Evolutionary conservation across 2,888 invertebrate species (phyloP), one percentile per base, ranked within the genome.

Genomic region (Platyscelio sp.): DNA sequence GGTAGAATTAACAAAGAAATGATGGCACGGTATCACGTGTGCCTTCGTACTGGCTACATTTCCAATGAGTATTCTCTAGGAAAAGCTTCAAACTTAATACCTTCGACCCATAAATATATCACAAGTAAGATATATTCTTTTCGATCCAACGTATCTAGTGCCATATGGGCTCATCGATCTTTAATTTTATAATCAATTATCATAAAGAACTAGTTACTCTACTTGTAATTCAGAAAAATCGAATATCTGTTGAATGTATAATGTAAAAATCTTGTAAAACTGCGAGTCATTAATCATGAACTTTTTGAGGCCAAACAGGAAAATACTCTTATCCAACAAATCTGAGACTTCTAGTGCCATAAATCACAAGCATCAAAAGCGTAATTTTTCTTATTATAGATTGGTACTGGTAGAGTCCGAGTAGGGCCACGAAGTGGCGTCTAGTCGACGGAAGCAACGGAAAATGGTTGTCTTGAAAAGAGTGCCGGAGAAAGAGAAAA

Each of bases 1-100:
- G 91, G 87, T 87, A 87, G 85, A 87, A 87, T 89, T 92, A 92
- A 92, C 91, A 91, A 92, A 91, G 89, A 88, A 88, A 88, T 87
- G 87, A 89, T 89, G 88, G 87, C 65, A 74, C 74, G 74, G 82
- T 85, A 83, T 83, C 83, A 77, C 80, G 83, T 79, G 76, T 85
- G 75, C 67, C 77, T 70, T 51, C 70, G 61, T 54, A 68, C 58
- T 40, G 26, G 67, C 49, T 77, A 26, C 54, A 68, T 78, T 51
- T 78, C 40, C 46, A 38, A 18, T 38, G 43, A 74, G 46, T 51
- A 40, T 65, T 33, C 78, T 2, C 56, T 24, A 40, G 70, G 74
- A 65, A 75, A 74, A 78, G 77, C 78, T 70, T 67, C 43, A 24
- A 54, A 80, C 26, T 56, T 74, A 79, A 87, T 76, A 74, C 84